phyloP scores from a whole-genome alignment of 2,888 invertebrate genomes.

The Pyrrhosoma nymphula region DNA sequence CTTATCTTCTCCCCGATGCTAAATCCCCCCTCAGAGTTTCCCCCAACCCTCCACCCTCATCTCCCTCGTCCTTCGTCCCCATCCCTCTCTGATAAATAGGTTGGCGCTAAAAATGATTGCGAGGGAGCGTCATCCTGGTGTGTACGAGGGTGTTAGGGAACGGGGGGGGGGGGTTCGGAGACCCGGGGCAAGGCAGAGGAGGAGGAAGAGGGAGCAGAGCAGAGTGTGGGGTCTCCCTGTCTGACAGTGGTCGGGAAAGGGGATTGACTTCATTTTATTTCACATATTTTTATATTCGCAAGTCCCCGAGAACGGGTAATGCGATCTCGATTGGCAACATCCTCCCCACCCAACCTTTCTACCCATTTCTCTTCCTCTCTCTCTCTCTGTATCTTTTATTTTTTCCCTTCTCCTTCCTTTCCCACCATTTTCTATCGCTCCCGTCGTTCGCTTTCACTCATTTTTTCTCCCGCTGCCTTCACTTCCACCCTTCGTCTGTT shows the following conservation, averaged over 20 bases:
- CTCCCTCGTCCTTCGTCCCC: conserved; percentile 31
- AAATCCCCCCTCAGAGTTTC: too few species aligned
- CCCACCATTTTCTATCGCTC: conserved; percentile 30
- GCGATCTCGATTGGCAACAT: neutral
- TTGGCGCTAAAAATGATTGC: neutral
- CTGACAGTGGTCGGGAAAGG: neutral
- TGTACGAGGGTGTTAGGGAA: neutral
- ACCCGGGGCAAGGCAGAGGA: neutral
- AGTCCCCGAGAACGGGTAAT: neutral
- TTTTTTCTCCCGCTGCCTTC: conserved; percentile 70
- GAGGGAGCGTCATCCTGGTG: neutral
- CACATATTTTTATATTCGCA: neutral
- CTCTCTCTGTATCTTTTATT: conserved; percentile 33
- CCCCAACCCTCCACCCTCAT: conserved; percentile 69
- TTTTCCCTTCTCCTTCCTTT: conserved; percentile 71
- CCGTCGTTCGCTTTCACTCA: conserved; percentile 28
- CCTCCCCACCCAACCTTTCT: neutral
- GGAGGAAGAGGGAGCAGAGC: neutral
- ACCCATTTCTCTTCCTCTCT: neutral
- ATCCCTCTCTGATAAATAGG: neutral
- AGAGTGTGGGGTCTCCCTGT: neutral
- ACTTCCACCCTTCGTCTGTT: conserved; percentile 68
- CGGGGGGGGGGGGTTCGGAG: neutral
- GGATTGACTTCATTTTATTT: neutral
- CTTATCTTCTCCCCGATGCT: too few species aligned